phyloP scores from a whole-genome alignment of 2,888 invertebrate species.

The Stenichneumon culpator region DNA sequence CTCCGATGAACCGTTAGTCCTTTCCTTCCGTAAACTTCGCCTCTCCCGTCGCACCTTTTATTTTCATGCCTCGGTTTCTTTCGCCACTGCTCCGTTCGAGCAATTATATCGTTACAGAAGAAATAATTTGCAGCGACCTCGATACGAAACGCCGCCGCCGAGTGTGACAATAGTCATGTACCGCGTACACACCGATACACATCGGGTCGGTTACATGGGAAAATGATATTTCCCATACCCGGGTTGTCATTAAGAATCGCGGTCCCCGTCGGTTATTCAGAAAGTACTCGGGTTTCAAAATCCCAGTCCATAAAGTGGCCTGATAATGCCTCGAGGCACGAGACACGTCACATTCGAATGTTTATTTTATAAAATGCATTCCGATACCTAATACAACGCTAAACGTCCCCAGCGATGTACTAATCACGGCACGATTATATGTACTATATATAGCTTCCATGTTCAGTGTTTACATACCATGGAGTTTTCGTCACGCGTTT shows the following conservation, averaged over 20 bases:
- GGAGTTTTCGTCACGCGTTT: constrained; percentile 52
- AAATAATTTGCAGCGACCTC: constrained; percentile 35
- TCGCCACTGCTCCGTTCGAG: constrained; percentile 9
- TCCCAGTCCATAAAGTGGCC: background rate
- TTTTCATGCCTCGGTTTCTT: background rate
- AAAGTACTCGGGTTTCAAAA: constrained; percentile 13
- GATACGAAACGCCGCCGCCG: constrained; percentile 27
- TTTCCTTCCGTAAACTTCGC: constrained; percentile 25
- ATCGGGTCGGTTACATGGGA: background rate
- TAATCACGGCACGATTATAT: constrained; percentile 7
- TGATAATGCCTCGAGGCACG: background rate
- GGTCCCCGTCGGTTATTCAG: background rate
- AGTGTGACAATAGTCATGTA: constrained; percentile 18
- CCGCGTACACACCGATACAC: background rate
- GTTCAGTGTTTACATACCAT: constrained; percentile 36
- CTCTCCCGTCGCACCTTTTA: background rate
- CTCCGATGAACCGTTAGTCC: constrained; percentile 6
- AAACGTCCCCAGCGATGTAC: constrained; percentile 10
- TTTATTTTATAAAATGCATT: constrained; percentile 11
- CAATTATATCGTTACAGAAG: constrained; percentile 36
- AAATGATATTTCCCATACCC: constrained; percentile 22
- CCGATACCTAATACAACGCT: background rate
- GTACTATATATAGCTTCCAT: background rate
- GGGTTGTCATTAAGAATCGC: background rate
- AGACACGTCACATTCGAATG: background rate